Evolutionary conservation across 2,888 invertebrate genomes (phyloP), one percentile per base, ranked within the genome.

Genomic region (Ferrisia virgata): DNA sequence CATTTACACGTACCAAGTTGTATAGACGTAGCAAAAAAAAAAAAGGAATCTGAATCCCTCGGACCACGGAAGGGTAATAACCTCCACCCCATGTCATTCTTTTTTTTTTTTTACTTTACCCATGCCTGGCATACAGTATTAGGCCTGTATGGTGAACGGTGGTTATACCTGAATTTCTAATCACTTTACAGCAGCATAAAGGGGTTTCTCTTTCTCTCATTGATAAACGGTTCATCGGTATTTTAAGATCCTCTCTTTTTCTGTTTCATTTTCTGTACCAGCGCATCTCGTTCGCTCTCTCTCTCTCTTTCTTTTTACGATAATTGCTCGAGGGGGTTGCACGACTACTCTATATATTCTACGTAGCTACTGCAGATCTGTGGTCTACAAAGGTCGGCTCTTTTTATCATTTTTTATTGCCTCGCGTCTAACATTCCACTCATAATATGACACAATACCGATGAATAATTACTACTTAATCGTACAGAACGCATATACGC

Each of bases 41-140:
- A 64, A 28, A 64, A n/a, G n/a, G n/a, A n/a, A 47, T 5, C 18
- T 5, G 5, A 47, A n/a, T 47, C 47, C 47, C 43, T 18, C 47
- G 47, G 13, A 40, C 18, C 18, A 43, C 47, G 47, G 58, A 64
- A 64, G 58, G 22, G 58, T 64, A 64, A 64, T 64, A 64, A 64
- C 58, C 58, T 64, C 28, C 58, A 64, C 58, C 58, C 58, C 28
- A 64, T 64, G 58, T 64, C 58, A 64, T 64, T 64, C 58, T 64
- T 53, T 9, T 18, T 53, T 53, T 53, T 18, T 64, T 53, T 9
- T 18, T 53, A 18, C 18, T 18, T 40, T 11, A 53, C 53, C 53
- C 53, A 53, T 3, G 9, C 58, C n/a, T 28, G n/a, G n/a, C n/a
- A n/a, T n/a, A n/a, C n/a, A n/a, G n/a, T n/a, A n/a, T n/a, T n/a